Base-by-base conservation (phyloP, 2,888 invertebrate genomes). In the Ctenicera cuprea region DNA sequence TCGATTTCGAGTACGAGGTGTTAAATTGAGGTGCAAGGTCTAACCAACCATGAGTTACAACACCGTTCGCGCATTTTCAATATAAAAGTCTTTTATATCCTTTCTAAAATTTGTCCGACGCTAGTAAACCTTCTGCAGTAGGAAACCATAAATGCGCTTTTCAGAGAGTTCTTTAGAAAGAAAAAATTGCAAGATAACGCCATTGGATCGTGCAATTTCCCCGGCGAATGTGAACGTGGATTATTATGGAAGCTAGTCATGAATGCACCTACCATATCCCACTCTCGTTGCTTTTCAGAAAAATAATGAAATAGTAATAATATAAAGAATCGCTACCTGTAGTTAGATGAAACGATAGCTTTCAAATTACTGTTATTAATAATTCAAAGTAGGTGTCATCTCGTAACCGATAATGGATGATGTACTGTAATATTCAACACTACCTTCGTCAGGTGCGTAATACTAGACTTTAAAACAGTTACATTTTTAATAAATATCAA, bases 11-110 rank as follows among this genome's bases (percentile, higher is more conserved):
- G 22, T 8, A n/a, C 52, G 52, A 52, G 26, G n/a, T 45, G 8
- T 16, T 48, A 48, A 16, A 48, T 48, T 16, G 14, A 48, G 48
- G 48, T 48, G 16, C 48, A 48, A 18, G 9, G 16, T 3, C 16
- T 18, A 48, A 48, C 16, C 48, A 18, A 48, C 18, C 48, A 48
- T 48, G 59, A 63, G 57, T 41, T 71, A 62, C 68, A 73, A 68
- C 74, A 71, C 54, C 59, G 68, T 74, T 71, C 71, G 45, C 76
- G 70, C 76, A 74, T 74, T 76, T 76, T 74, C 72, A 76, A 74
- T 73, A 74, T 72, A 66, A 72, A 74, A 62, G 76, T 72, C 65
- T 76, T 76, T 74, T 69, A 76, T 69, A 71, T 62, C 63, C 70
- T 62, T 65, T 30, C 63, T 71, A 64, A 65, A 65, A 71, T 71